A percentile compares a stretch with the other conserved stretches of the same genome.
Conservation (phyloP, 2,888 invertebrate species). For the Heliconius ismenius region DNA sequence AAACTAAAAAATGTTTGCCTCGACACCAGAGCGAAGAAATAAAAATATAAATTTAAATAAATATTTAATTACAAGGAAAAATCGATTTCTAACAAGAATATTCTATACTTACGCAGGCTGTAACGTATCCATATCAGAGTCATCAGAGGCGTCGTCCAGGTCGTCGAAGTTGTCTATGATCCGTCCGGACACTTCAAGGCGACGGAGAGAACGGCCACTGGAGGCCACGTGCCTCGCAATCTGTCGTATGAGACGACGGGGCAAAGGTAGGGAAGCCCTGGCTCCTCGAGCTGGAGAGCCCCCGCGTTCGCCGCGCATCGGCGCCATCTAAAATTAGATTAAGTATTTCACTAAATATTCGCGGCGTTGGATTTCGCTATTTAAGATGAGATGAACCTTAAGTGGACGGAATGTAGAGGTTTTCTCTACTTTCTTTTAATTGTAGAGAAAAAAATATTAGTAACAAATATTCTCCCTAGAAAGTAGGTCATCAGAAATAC, state of each 20-base stretch:
- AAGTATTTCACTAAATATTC: not conserved
- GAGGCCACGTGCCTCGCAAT: slow-evolving; percentile 78
- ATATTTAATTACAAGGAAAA: no score
- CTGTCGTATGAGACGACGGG: slow-evolving; percentile 75
- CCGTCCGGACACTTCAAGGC: slow-evolving; percentile 77
- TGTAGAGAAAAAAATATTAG: no score
- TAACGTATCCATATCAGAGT: slow-evolving; percentile 70
- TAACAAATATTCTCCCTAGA: not conserved
- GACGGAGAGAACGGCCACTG: slow-evolving; percentile 75
- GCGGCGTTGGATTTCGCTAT: not conserved
- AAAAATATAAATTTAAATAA: no score
- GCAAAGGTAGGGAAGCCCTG: slow-evolving; percentile 79
- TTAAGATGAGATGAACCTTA: not conserved
- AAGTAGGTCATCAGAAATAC: slow-evolving; percentile 1
- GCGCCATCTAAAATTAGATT: slow-evolving; percentile 66
- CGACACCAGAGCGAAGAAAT: no score
- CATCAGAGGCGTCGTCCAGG: slow-evolving; percentile 71
- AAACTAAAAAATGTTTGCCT: no score
- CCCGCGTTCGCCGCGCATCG: slow-evolving; percentile 78
- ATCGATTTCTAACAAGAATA: not conserved
- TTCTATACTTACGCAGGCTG: slow-evolving; percentile 68
- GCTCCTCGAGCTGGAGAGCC: slow-evolving; percentile 74
- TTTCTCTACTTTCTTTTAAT: not conserved
- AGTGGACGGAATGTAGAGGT: not conserved
- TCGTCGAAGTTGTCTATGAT: slow-evolving; percentile 80